Percentiles rank a stretch among this genome's conserved stretches.
These are phyloP conservation scores for Danionella dracula DNA, from an alignment of 2,797 vertebrate genomes.

Conservation along the genomic window DNA sequence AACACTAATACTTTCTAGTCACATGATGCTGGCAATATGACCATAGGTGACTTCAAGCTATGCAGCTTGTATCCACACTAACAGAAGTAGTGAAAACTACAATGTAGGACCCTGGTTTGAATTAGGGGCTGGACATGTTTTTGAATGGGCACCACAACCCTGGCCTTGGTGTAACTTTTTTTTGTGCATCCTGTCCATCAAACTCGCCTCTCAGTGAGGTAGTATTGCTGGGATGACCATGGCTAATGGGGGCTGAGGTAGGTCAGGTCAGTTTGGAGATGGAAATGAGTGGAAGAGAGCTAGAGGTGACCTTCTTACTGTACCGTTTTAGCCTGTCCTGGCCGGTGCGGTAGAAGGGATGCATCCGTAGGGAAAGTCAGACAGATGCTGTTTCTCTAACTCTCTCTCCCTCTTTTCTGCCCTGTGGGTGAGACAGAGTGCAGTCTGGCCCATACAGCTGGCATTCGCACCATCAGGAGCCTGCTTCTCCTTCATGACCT, in stretches of 20 bases:
- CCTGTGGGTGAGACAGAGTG: constrained; percentile 45
- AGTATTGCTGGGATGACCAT: background rate
- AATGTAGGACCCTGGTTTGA: too few relatives aligned
- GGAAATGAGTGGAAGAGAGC: constrained; percentile 15
- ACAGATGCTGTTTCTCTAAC: constrained; percentile 72
- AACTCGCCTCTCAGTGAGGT: constrained; percentile 8
- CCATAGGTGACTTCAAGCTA: too few relatives aligned
- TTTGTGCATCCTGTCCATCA: background rate
- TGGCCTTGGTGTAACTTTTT: background rate
- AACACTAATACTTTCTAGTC: too few relatives aligned
- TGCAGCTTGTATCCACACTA: too few relatives aligned
- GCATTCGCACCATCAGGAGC: constrained; percentile 42
- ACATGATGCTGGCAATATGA: too few relatives aligned
- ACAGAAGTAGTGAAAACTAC: too few relatives aligned
- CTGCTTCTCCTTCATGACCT: constrained; percentile 49
- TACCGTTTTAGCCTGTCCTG: constrained; percentile 67
- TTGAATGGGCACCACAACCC: too few relatives aligned
- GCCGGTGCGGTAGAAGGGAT: constrained; percentile 67
- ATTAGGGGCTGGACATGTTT: too few relatives aligned
- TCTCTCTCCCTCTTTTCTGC: constrained; percentile 45
- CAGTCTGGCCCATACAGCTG: constrained; percentile 44
- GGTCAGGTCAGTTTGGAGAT: constrained; percentile 12
- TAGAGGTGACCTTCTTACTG: constrained; percentile 69
- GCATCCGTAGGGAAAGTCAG: constrained; percentile 72
- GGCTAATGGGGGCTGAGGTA: constrained; percentile 19